Evolutionary conservation across 2,113 vertebrate genomes (phyloP), one percentile per base, ranked within the genome.

Genomic region (Leptobrachium ailaonicum): DNA sequence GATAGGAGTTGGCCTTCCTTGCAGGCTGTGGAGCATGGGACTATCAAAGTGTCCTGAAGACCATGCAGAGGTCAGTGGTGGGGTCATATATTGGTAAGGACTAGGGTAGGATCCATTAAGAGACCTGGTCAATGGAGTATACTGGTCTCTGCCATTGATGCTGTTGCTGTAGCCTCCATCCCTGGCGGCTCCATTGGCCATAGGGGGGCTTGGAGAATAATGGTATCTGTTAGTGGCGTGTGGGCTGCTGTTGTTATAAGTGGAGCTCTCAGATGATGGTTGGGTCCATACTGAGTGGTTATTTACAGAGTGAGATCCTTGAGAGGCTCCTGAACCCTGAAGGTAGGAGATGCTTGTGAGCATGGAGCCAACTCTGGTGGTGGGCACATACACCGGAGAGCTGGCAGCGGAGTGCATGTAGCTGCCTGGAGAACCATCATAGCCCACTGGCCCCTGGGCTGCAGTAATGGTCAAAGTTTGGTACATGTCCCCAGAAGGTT

Each of bases 341-440:
- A 98, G 90, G 84, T 98, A 97, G 0, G 95, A 94, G 78, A 98
- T 92, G 77, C 94, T 95, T 44, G 96, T 94, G 68, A 98, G 94
- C 96, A 98, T 96, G 84, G 97, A 90, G 8, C 96, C 94, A 82
- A 99, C 96, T 69, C 96, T 93, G 20, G 96, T 96, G 20, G 95
- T 96, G 85, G 97, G 96, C 71, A 99, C 97, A 81, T 98, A 99
- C 79, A 99, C 96, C 0, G 97, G 97, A 14, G 97, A 97, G 82
- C 87, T 90, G 84, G 96, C 94, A 42, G 91, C 93, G 87, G 96
- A 96, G 85, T 97, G 95, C 93, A 96, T 95, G 56, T 97, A 98
- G 50, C 93, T 89, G 2, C 93, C 93, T 0, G 96, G 88, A 13
- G 94, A 92, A 79, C 89, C 91, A 83, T 98, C 96, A 83, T 97